Evolutionary conservation across 2,113 vertebrate species (phyloP).

Genomic region (Arizona elegans): DNA sequence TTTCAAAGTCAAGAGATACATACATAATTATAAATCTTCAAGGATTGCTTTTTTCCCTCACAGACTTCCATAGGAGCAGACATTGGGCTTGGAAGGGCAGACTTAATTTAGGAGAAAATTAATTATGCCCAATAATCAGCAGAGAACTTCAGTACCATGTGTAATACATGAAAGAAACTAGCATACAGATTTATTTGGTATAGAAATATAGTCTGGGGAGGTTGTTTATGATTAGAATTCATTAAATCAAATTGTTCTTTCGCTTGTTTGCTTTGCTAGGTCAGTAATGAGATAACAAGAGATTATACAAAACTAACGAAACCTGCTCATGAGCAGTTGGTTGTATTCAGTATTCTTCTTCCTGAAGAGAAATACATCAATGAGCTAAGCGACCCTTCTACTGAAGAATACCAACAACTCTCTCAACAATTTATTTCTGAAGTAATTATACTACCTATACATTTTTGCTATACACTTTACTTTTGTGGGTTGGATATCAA

Average conservation of each 20-base stretch:
- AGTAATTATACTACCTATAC: constrained; percentile 60
- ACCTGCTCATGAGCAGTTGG: constrained; percentile 73
- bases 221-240: not conserved
- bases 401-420: constrained; percentile 67
- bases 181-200: not conserved
- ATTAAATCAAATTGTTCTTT: constrained; percentile 13
- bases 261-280: constrained; percentile 62
- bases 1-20: too few species aligned
- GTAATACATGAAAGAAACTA: not conserved
- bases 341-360: constrained; percentile 84
- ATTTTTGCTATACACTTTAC: not conserved
- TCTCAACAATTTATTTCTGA: constrained; percentile 78
- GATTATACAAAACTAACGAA: constrained; percentile 59
- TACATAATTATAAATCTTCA: not conserved
- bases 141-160: not conserved
- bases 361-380: constrained; percentile 72
- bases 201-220: not conserved
- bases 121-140: not conserved
- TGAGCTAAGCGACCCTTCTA: constrained; percentile 74
- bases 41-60: not conserved
- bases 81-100: not conserved
- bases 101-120: not conserved
- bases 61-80: too few species aligned
- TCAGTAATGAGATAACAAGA: constrained; percentile 83
- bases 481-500: not conserved